These are phyloP conservation scores for Pachyuromys duprasi DNA, from an alignment of 2,797 vertebrate genomes.

Conservation along the genomic window DNA sequence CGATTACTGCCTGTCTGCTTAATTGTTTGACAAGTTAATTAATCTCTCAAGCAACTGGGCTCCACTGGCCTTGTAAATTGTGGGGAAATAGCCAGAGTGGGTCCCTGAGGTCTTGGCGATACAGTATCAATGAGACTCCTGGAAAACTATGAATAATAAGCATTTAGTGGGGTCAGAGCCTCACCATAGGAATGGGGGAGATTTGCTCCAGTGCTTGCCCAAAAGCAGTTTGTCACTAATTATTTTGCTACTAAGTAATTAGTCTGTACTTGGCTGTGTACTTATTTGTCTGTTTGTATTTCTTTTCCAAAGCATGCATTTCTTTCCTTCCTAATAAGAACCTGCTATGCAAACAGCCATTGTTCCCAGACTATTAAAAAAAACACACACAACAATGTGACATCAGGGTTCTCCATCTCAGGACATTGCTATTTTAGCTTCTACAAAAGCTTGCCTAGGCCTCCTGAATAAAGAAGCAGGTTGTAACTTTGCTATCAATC, in stretches of 20 bases:
- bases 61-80: slow-evolving; percentile 81
- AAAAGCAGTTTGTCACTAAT: slow-evolving; percentile 81
- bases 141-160: slow-evolving; percentile 79
- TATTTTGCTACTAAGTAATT: slow-evolving; percentile 82
- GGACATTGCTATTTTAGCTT: slow-evolving; percentile 73
- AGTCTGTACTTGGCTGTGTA: slow-evolving; percentile 68
- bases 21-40: slow-evolving; percentile 90
- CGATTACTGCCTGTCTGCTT: slow-evolving; percentile 86
- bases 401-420: neutral
- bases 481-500: slow-evolving; percentile 59
- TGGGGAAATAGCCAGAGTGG: slow-evolving; percentile 76
- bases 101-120: slow-evolving; percentile 82
- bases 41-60: slow-evolving; percentile 86
- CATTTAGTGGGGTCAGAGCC: slow-evolving; percentile 82
- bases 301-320: slow-evolving; percentile 67
- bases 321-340: slow-evolving; percentile 69
- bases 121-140: slow-evolving; percentile 73
- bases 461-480: slow-evolving; percentile 55
- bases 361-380: slow-evolving; percentile 65
- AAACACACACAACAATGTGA: neutral
- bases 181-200: slow-evolving; percentile 68
- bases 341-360: slow-evolving; percentile 38
- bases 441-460: slow-evolving; percentile 71
- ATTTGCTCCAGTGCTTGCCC: slow-evolving; percentile 70
- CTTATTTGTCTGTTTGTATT: slow-evolving; percentile 50